These are phyloP conservation scores for Scyliorhinus canicula DNA, from an alignment of 2,797 vertebrate species.

Conservation along the genomic window DNA sequence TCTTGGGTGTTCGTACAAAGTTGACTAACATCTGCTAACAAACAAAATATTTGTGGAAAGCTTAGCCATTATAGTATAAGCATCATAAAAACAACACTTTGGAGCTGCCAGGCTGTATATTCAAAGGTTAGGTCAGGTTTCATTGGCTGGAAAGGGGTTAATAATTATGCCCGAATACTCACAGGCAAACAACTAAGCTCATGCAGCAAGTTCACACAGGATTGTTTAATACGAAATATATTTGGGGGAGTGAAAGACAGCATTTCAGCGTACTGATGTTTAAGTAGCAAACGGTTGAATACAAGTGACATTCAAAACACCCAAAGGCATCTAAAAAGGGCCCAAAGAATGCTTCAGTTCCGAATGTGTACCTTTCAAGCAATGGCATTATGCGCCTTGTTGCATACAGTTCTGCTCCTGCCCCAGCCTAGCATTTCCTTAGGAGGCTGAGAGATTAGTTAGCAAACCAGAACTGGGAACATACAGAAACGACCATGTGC, in stretches of 20 bases:
- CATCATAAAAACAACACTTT: not conserved
- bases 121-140: not conserved
- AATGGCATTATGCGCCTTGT: slow-evolving; percentile 17
- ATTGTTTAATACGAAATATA: not conserved
- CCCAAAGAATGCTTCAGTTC: not conserved
- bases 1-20: not conserved
- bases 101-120: not conserved
- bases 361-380: not conserved
- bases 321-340: not conserved
- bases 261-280: not conserved
- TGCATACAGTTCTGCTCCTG: not conserved
- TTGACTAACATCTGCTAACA: not conserved
- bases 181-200: not conserved
- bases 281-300: not conserved
- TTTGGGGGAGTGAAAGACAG: not conserved
- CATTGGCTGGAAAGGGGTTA: slow-evolving; percentile 7
- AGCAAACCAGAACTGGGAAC: not conserved
- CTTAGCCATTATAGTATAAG: not conserved
- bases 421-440: not conserved
- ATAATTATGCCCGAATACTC: not conserved
- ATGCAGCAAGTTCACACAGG: slow-evolving; percentile 12
- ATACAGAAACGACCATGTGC: not conserved
- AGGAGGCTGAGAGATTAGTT: not conserved
- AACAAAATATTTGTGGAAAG: not conserved
- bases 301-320: not conserved